Conservation (phyloP, 2,888 invertebrate species). For the Tetheella fluctuosa region DNA sequence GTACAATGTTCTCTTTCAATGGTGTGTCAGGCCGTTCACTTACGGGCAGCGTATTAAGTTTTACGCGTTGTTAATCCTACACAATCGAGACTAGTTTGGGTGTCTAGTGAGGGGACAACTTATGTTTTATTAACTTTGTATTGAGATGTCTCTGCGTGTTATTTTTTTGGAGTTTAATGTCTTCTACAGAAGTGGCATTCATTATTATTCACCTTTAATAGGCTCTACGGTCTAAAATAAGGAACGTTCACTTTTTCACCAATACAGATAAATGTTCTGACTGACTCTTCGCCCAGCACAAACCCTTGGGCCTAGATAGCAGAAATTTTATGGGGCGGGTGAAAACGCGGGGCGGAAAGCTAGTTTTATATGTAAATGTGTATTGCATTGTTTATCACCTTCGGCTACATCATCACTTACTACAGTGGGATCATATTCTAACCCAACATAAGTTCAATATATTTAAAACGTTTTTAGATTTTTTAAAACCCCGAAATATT, state of each 20-base stretch:
- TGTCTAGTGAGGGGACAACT: conserved; percentile 7
- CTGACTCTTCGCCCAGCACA: too few species aligned
- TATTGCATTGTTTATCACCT: too few species aligned
- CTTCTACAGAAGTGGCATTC: not conserved
- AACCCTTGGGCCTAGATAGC: too few species aligned
- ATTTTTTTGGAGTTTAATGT: not conserved
- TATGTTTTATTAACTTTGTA: conserved; percentile 6
- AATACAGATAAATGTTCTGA: too few species aligned
- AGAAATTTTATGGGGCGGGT: too few species aligned
- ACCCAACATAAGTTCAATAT: too few species aligned
- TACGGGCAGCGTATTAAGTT: conserved; percentile 25
- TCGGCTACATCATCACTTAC: too few species aligned
- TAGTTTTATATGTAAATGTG: too few species aligned
- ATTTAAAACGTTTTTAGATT: too few species aligned
- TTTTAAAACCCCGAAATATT: too few species aligned
- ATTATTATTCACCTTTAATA: not conserved
- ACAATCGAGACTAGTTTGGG: conserved; percentile 6
- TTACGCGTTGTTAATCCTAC: conserved; percentile 15
- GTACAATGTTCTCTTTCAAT: conserved; percentile 39
- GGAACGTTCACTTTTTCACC: not conserved
- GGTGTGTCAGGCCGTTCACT: conserved; percentile 22
- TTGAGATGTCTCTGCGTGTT: not conserved
- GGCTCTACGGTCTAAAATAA: not conserved
- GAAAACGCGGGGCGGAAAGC: too few species aligned
- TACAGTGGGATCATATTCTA: too few species aligned